A percentile compares a stretch with the other conserved stretches of the same genome.
phyloP scores from a whole-genome alignment of 1,140 invertebrate genomes.

The Thaumetopoea pityocampa region DNA sequence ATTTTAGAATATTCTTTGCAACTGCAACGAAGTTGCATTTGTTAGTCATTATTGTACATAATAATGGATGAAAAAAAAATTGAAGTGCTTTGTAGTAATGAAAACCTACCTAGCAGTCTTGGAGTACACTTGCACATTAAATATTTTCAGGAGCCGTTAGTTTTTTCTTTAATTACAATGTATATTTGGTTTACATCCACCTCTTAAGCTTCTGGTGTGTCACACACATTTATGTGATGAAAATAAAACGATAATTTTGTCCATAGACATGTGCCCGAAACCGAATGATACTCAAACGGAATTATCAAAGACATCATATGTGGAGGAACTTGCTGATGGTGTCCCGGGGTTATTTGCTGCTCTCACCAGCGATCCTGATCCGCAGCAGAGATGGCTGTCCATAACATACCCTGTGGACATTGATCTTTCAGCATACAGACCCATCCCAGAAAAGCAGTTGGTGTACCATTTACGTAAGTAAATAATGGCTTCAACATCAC shows the following conservation, averaged over 20 bases:
- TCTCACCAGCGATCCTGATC: conserved; percentile 87
- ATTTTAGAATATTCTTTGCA: too few relatives aligned
- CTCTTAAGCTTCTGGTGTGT: neutral
- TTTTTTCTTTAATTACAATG: too few relatives aligned
- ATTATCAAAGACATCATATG: conserved; percentile 88
- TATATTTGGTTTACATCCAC: neutral
- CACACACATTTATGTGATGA: neutral
- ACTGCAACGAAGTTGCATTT: too few relatives aligned
- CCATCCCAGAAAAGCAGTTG: conserved; percentile 78
- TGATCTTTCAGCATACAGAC: conserved; percentile 49
- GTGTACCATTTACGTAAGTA: conserved; percentile 83
- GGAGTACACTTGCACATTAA: neutral
- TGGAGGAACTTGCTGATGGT: conserved; percentile 90
- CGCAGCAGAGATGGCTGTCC: conserved; percentile 84
- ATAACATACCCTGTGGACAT: conserved; percentile 86
- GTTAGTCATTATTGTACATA: too few relatives aligned
- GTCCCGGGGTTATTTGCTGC: conserved; percentile 89
- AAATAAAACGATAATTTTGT: conserved; percentile 3
- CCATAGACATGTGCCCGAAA: conserved; percentile 91
- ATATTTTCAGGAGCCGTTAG: neutral
- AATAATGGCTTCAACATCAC: too few relatives aligned
- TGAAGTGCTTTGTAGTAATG: too few relatives aligned
- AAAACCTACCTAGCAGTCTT: too few relatives aligned
- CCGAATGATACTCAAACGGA: conserved; percentile 83
- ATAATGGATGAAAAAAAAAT: too few relatives aligned